phyloP scores from a whole-genome alignment of 2,113 vertebrate genomes.

The Scytalopus superciliaris region DNA sequence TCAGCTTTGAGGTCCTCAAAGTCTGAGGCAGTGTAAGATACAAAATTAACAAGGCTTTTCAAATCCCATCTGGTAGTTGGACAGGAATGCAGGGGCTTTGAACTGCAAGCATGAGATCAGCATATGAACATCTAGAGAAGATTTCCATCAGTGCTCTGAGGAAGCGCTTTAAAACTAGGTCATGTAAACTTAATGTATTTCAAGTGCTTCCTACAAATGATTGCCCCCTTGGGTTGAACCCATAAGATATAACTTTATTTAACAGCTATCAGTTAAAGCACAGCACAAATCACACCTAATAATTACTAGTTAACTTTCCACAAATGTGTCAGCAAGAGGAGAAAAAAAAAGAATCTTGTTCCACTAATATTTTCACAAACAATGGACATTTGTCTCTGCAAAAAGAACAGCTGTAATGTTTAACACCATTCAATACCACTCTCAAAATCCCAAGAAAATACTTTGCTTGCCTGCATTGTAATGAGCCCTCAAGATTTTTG shows the following conservation, averaged over 20 bases:
- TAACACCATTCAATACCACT: neutral
- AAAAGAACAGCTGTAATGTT: neutral
- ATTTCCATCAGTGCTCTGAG: neutral
- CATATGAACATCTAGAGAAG: neutral
- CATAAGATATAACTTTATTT: neutral
- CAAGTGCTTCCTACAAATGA: neutral
- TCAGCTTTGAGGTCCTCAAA: neutral
- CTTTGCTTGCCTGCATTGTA: neutral
- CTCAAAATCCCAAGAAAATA: neutral
- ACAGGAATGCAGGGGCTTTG: neutral
- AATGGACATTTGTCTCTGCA: neutral
- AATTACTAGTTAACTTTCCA: neutral
- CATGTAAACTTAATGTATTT: neutral
- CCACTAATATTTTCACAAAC: neutral
- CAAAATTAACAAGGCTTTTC: neutral
- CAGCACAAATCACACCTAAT: neutral
- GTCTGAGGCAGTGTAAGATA: neutral
- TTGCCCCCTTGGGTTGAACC: neutral
- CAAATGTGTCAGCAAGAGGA: neutral
- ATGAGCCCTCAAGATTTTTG: neutral
- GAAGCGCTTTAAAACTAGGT: neutral
- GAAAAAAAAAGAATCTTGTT: neutral
- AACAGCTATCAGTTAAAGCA: neutral
- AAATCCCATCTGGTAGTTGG: neutral
- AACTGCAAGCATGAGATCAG: neutral